Base-by-base conservation (phyloP, 2,113 vertebrate species). In the Panthera tigris region DNA sequence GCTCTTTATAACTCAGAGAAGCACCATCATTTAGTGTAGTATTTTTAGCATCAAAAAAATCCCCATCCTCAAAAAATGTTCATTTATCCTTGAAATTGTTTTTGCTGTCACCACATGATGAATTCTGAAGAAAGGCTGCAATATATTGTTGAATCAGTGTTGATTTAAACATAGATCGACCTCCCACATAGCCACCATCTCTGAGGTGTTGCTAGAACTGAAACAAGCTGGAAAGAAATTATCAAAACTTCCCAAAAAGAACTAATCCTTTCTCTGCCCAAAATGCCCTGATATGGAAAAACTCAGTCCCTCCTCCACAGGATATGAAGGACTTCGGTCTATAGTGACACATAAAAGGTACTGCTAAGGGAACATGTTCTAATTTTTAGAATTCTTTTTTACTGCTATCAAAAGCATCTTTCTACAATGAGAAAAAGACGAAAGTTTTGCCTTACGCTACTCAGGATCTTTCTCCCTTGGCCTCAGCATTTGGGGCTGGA, bases 401-500 rank as follows among this genome's bases (percentile, higher is more conserved):
- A 36, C 15, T 95, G 78, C 9, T 33, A 45, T 69, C n/a, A 33
- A 48, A 95, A 87, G 61, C 21, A n/a, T 91, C 21, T 88, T 85
- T 68, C 52, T 63, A 69, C 52, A 50, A 14, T 31, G 85, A 94
- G 84, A 19, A 90, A 96, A 94, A 73, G 48, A 48, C 74, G 89
- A 71, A 29, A 81, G 76, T 41, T 48, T 55, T 82, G 63, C 55
- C 25, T 94, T 50, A 36, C 31, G 4, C 12, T 27, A 19, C 48
- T 84, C 21, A 21, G 66, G 52, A 83, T 91, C 39, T 81, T 89
- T 78, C 89, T 93, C 89, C 89, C 91, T 69, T 57, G 71, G 93
- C 81, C 93, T 93, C 50, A 63, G 65, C n/a, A 19, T 94, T 96
- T 73, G 71, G 91, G 71, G 31, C 61, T 96, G 52, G 71, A 96